Evolutionary conservation across 2,797 vertebrate species (phyloP).

Genomic region (Sebastes wilsoni): DNA sequence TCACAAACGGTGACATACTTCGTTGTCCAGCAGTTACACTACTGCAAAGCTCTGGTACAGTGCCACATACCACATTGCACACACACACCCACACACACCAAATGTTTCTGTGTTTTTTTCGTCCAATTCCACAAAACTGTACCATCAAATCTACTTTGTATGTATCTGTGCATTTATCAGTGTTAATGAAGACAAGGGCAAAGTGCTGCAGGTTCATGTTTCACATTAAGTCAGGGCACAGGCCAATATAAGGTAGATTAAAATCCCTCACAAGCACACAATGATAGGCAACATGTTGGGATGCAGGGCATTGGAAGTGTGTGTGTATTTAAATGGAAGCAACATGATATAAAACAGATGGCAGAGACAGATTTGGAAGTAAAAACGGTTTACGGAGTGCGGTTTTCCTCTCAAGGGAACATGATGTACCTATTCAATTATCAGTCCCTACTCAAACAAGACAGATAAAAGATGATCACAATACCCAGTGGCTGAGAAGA

Average conservation of each 20-base stretch:
- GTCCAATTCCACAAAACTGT: not conserved
- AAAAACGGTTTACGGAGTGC: not conserved
- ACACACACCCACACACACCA: not conserved
- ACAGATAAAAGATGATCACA: slow-evolving; percentile 29
- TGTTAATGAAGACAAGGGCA: not conserved
- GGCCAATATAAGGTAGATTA: not conserved
- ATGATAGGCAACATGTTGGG: not conserved
- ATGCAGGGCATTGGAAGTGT: not conserved
- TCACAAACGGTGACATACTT: slow-evolving; percentile 23
- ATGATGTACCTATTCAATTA: slow-evolving; percentile 35
- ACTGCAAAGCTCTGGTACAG: not conserved
- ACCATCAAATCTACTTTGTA: not conserved
- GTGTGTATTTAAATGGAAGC: slow-evolving; percentile 2
- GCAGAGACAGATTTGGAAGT: slow-evolving; percentile 11
- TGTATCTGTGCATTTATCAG: not conserved
- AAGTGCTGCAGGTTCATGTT: not conserved
- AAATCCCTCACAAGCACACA: not conserved
- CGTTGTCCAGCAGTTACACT: slow-evolving; percentile 2
- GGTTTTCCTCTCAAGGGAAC: slow-evolving; percentile 9
- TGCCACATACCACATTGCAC: not conserved
- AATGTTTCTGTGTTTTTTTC: not conserved
- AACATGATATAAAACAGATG: not conserved
- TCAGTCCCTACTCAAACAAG: slow-evolving; percentile 8
- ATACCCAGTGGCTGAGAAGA: slow-evolving; percentile 11
- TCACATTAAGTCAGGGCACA: not conserved